Evolutionary conservation across 2,113 vertebrate species (phyloP).

Genomic region (Girardinichthys multiradiatus): DNA sequence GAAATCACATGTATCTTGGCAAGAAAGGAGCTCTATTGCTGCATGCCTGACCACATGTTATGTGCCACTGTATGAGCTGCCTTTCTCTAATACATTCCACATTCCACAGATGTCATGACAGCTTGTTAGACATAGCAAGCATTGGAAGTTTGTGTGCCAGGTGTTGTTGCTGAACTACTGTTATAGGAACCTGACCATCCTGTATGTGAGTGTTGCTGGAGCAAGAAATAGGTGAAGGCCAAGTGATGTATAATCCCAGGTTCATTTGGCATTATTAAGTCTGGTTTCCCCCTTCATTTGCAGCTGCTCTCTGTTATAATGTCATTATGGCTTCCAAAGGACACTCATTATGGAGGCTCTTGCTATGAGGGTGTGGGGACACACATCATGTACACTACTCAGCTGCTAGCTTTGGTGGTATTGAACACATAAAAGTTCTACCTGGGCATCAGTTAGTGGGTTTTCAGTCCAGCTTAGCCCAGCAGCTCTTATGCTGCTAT

Average conservation of each 20-base stretch:
- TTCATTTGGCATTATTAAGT: neutral
- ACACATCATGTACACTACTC: no score
- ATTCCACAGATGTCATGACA: neutral
- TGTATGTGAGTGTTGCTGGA: no score
- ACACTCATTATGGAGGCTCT: neutral
- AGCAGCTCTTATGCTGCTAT: neutral
- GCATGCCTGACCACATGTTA: neutral
- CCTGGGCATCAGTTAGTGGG: no score
- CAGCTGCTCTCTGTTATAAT: slow-evolving; percentile 10
- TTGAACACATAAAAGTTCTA: neutral
- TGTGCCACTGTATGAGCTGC: neutral
- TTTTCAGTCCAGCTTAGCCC: neutral
- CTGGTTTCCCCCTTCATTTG: neutral
- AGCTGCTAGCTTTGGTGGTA: neutral
- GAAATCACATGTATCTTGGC: neutral
- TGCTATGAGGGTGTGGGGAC: no score
- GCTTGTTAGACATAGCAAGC: neutral
- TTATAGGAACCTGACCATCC: neutral
- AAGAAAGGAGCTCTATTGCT: neutral
- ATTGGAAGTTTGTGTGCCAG: neutral
- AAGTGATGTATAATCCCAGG: no score
- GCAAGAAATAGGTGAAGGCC: no score
- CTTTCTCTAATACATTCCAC: neutral
- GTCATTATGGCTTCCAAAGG: slow-evolving; percentile 2
- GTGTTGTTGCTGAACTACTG: neutral